Evolutionary conservation across 2,888 invertebrate genomes (phyloP).

Genomic region (Zaprionus lineosus): DNA sequence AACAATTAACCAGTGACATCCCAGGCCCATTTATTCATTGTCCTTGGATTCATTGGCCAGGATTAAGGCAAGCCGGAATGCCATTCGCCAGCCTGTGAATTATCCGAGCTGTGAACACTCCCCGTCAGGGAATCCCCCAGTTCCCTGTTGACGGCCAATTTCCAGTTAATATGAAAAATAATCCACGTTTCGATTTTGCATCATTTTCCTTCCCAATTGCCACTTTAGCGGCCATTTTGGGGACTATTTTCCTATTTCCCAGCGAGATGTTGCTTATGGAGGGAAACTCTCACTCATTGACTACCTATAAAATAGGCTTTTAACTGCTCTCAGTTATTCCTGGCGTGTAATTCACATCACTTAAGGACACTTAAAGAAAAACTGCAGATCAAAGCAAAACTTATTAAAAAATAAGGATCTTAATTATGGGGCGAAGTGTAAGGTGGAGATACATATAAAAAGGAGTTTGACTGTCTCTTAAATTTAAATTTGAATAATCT

Average conservation of each 20-base stretch:
- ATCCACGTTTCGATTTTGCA: constrained; percentile 53
- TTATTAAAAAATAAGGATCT: too few species aligned
- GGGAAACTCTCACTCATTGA: constrained; percentile 3
- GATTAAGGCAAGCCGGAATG: too few species aligned
- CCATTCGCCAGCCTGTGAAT: too few species aligned
- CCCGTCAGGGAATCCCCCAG: too few species aligned
- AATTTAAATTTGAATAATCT: too few species aligned
- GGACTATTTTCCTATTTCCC: constrained; percentile 38
- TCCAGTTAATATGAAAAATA: constrained; percentile 70
- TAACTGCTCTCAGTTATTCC: constrained; percentile 57
- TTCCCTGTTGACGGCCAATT: constrained; percentile 45
- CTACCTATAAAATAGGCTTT: constrained; percentile 60
- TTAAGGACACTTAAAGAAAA: too few species aligned
- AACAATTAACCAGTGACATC: constrained; percentile 61
- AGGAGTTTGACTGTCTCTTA: too few species aligned
- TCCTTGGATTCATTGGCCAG: constrained; percentile 16
- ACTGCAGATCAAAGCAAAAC: too few species aligned
- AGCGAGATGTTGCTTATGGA: constrained; percentile 9
- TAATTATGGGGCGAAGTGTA: too few species aligned
- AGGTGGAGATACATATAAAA: too few species aligned
- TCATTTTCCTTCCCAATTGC: constrained; percentile 39
- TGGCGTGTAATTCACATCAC: constrained; percentile 1
- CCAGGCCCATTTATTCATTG: constrained; percentile 30
- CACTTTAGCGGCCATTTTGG: constrained; percentile 41
- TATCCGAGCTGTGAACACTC: too few species aligned